A percentile compares a stretch with the other conserved stretches of the same genome.
phyloP scores from a whole-genome alignment of 2,888 invertebrate species.

The Fragum sueziense region DNA sequence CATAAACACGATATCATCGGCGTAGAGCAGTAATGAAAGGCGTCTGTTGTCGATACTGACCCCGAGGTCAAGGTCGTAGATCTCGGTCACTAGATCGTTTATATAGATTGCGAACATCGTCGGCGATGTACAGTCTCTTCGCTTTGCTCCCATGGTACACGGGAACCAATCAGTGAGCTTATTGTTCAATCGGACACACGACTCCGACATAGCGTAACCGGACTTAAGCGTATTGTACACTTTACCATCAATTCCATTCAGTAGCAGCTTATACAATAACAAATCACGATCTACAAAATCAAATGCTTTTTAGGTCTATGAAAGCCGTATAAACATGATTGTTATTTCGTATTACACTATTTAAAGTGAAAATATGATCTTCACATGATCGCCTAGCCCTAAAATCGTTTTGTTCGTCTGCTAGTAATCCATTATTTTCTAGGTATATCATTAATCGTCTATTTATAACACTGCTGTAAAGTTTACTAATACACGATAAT shows the following conservation, averaged over 20 bases:
- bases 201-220: background rate
- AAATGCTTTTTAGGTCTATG: conserved; percentile 23
- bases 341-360: conserved; percentile 30
- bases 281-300: no score
- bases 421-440: conserved; percentile 22
- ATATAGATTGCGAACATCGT: no score
- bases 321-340: conserved; percentile 16
- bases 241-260: conserved; percentile 35
- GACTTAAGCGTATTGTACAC: no score
- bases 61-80: conserved; percentile 26
- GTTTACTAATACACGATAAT: conserved; percentile 40
- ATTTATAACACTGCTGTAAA: conserved; percentile 36
- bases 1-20: conserved; percentile 33
- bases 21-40: conserved; percentile 28
- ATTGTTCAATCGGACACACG: conserved; percentile 27
- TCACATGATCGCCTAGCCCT: conserved; percentile 38
- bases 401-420: conserved; percentile 44
- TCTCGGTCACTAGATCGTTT: conserved; percentile 30
- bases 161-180: conserved; percentile 33
- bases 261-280: conserved; percentile 33
- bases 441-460: no score
- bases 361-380: conserved; percentile 36
- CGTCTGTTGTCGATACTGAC: conserved; percentile 12
- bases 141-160: conserved; percentile 19
- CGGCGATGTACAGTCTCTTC: conserved; percentile 38